Conservation (phyloP, 2,888 invertebrate species). For the Chrysina gloriosa region DNA sequence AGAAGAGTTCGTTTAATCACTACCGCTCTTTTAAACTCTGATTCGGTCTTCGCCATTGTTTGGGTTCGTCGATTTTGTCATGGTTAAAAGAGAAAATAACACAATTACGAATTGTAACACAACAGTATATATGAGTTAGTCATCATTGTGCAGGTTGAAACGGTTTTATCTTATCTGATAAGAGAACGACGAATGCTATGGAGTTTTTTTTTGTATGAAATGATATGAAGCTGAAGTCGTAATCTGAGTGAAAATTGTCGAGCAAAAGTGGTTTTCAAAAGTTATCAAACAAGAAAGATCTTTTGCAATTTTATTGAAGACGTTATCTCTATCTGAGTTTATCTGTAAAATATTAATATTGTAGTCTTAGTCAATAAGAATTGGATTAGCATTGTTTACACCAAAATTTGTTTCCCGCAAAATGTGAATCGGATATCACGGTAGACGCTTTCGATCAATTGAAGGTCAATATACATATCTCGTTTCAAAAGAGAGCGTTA, state of each 20-base stretch:
- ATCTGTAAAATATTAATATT: too few relatives aligned
- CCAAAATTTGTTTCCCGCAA: too few relatives aligned
- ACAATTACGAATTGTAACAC: neutral
- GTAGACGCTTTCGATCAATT: too few relatives aligned
- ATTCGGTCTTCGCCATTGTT: constrained; percentile 39
- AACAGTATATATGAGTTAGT: constrained; percentile 1
- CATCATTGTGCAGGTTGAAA: neutral
- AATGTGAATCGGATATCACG: too few relatives aligned
- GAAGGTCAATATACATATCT: too few relatives aligned
- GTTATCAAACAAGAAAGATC: neutral
- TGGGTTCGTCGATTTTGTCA: constrained; percentile 11
- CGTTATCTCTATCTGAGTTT: too few relatives aligned
- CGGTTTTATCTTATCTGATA: constrained; percentile 8
- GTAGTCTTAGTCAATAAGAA: too few relatives aligned
- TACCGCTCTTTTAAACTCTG: constrained; percentile 38
- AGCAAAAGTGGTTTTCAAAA: neutral
- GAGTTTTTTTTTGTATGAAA: neutral
- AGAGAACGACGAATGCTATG: neutral
- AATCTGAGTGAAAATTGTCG: too few relatives aligned
- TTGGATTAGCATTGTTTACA: too few relatives aligned
- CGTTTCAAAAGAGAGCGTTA: too few relatives aligned
- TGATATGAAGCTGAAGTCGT: neutral
- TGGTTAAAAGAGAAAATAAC: neutral
- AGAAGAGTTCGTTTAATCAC: constrained; percentile 52
- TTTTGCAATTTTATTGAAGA: neutral